phyloP scores from a whole-genome alignment of 2,113 vertebrate species.

The Acanthochromis polyacanthus region DNA sequence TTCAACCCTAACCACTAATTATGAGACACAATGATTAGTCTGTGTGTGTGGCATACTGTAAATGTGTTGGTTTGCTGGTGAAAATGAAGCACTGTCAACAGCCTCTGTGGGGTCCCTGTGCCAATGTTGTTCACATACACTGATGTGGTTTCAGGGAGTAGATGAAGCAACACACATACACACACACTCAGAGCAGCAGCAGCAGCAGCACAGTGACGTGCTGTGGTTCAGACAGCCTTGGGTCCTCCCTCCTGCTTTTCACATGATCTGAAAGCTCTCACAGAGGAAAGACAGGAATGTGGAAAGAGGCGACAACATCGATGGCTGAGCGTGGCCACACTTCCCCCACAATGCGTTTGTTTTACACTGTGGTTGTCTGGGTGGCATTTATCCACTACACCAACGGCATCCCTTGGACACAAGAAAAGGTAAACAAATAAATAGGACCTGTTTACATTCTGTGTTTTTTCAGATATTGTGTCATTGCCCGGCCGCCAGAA shows the following conservation, averaged over 20 bases:
- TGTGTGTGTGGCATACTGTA: not conserved
- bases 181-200: not conserved
- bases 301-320: constrained; percentile 47
- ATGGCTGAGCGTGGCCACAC: constrained; percentile 52
- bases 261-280: constrained; percentile 80
- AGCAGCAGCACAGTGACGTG: constrained; percentile 33
- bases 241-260: constrained; percentile 80
- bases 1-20: not conserved
- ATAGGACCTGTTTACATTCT: not conserved
- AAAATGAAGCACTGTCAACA: constrained; percentile 7
- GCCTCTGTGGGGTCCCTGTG: not conserved
- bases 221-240: constrained; percentile 34
- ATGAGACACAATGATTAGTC: not conserved
- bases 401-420: constrained; percentile 77
- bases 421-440: constrained; percentile 79
- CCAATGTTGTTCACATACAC: not conserved
- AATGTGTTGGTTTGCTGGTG: not conserved
- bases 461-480: not conserved
- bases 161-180: not conserved
- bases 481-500: not conserved
- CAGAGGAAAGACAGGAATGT: constrained; percentile 65
- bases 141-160: not conserved
- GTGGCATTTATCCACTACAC: constrained; percentile 49
- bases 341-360: constrained; percentile 49
- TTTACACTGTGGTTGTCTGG: constrained; percentile 57